Conservation (phyloP, 2,113 vertebrate species). For the Albula goreensis region DNA sequence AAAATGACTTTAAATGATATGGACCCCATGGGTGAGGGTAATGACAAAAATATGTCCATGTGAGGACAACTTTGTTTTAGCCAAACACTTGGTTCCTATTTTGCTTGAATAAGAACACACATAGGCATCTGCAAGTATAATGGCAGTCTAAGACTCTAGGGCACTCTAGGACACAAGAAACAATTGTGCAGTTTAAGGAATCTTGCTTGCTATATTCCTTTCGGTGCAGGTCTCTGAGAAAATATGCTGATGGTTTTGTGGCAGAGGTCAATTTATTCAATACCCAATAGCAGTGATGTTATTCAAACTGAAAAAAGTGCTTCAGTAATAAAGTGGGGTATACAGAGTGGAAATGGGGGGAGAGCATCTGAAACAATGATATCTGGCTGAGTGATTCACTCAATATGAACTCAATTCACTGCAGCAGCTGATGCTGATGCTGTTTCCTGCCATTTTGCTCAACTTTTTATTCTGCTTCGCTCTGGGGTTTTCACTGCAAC, state of each 20-base stretch:
- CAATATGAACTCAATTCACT: slow-evolving; percentile 38
- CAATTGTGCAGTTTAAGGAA: not conserved
- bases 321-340: slow-evolving; percentile 32
- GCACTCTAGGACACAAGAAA: slow-evolving; percentile 8
- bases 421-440: slow-evolving; percentile 37
- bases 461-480: slow-evolving; percentile 48
- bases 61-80: not conserved
- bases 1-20: not conserved
- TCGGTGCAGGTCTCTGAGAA: slow-evolving; percentile 9
- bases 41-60: not conserved
- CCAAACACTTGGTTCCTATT: not conserved
- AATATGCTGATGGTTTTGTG: slow-evolving; percentile 30
- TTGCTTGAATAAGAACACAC: not conserved
- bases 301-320: slow-evolving; percentile 26
- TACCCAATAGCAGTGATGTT: slow-evolving; percentile 21
- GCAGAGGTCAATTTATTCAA: slow-evolving; percentile 20
- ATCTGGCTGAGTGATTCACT: slow-evolving; percentile 49
- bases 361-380: slow-evolving; percentile 38
- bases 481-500: slow-evolving; percentile 38
- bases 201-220: not conserved
- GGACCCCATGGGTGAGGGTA: not conserved
- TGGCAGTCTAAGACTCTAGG: not conserved
- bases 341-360: slow-evolving; percentile 22
- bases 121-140: not conserved
- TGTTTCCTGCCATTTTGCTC: slow-evolving; percentile 44